These are phyloP conservation scores for Seriola dumerili DNA, from an alignment of 2,113 vertebrate species.

Conservation along the genomic window DNA sequence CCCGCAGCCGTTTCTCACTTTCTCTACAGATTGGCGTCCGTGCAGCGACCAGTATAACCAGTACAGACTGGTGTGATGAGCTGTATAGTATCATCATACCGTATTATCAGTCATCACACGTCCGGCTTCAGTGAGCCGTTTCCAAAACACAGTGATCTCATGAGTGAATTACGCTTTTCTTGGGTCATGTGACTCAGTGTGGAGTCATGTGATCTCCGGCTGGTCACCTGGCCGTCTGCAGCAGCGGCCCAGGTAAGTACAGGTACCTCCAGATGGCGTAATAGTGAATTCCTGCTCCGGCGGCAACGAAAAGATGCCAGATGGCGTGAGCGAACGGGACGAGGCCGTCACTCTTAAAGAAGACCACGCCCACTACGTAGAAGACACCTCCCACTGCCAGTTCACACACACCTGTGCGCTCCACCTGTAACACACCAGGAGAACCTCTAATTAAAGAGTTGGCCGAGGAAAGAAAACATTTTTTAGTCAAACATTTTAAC, in stretches of 20 bases:
- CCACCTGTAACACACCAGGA: constrained; percentile 81
- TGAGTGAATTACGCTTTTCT: background rate
- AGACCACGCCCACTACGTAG: constrained; percentile 91
- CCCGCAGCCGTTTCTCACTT: background rate
- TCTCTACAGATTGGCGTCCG: background rate
- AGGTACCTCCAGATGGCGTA: constrained; percentile 97
- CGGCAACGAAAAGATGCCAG: constrained; percentile 96
- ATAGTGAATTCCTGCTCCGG: constrained; percentile 91
- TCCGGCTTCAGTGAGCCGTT: background rate
- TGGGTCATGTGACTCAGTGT: background rate
- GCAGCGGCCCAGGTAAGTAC: constrained; percentile 79
- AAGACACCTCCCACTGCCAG: constrained; percentile 89
- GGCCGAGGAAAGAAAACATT: too few relatives aligned
- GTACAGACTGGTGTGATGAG: too few relatives aligned
- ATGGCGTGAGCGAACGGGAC: constrained; percentile 97
- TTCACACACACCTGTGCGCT: constrained; percentile 91
- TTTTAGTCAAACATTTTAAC: too few relatives aligned
- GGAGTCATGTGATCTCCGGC: background rate
- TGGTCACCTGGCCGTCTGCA: constrained; percentile 82
- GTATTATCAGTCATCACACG: background rate
- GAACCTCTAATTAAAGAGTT: background rate
- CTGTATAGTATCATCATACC: background rate
- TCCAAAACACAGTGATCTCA: background rate
- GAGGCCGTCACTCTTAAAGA: constrained; percentile 95
- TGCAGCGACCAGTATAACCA: too few relatives aligned